Percentiles rank a stretch among this genome's conserved stretches.
Evolutionary conservation across 2,113 vertebrate genomes (phyloP).

Genomic region (Corynorhinus townsendii): DNA sequence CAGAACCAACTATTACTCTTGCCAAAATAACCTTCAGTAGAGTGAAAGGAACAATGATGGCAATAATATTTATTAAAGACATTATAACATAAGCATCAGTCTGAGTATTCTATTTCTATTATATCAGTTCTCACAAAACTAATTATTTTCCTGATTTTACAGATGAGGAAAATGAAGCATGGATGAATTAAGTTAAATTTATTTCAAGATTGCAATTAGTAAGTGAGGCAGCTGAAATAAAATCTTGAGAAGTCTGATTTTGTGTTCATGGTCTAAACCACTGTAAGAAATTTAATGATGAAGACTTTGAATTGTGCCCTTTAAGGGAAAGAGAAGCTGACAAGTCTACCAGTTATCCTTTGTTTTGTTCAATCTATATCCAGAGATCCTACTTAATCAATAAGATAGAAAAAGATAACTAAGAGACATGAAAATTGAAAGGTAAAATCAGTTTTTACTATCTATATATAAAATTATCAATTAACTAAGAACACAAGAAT

Average conservation of each 20-base stretch:
- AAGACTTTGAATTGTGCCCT: not conserved
- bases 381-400: not conserved
- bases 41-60: not conserved
- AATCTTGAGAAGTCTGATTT: not conserved
- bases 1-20: not conserved
- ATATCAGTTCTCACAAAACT: not conserved
- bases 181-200: not conserved
- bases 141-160: not conserved
- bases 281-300: not conserved
- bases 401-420: not conserved
- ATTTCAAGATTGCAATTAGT: not conserved
- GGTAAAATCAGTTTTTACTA: not conserved
- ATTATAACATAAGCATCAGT: not conserved
- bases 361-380: not conserved
- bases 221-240: not conserved
- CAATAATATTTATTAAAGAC: not conserved
- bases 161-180: not conserved
- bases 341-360: not conserved
- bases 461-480: not conserved
- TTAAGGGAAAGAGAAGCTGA: not conserved
- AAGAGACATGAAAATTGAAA: not conserved
- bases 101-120: not conserved
- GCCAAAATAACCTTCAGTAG: not conserved
- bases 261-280: not conserved
- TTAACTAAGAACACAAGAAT: not conserved